A percentile compares a stretch with the other conserved stretches of the same genome.
Conservation (phyloP, 2,888 invertebrate genomes). For the Drosophila putrida region DNA sequence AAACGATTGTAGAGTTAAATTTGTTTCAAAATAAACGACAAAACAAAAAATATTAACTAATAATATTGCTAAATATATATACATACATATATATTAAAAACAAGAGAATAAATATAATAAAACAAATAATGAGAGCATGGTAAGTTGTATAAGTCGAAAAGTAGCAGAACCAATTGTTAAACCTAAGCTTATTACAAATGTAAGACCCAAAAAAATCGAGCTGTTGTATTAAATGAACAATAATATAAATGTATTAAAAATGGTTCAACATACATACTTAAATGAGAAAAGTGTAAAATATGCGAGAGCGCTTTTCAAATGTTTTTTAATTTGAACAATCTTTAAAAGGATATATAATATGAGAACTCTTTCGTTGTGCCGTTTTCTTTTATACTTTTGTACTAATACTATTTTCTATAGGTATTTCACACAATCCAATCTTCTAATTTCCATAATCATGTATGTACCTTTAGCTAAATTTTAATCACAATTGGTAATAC, state of each 20-base stretch:
- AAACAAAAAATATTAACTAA: constrained; percentile 52
- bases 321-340: constrained; percentile 29
- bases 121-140: constrained; percentile 37
- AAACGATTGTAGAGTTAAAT: constrained; percentile 70
- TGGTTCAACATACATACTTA: constrained; percentile 35
- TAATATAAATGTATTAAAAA: constrained; percentile 51
- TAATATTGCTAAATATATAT: constrained; percentile 66
- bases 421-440: constrained; percentile 36
- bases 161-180: constrained; percentile 83
- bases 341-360: constrained; percentile 22
- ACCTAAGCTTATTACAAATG: constrained; percentile 64
- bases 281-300: constrained; percentile 14
- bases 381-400: constrained; percentile 76
- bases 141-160: constrained; percentile 63
- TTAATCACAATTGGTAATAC: constrained; percentile 53
- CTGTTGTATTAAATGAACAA: constrained; percentile 78
- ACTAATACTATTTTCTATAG: constrained; percentile 55
- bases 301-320: constrained; percentile 12
- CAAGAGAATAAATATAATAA: constrained; percentile 19
- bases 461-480: constrained; percentile 64
- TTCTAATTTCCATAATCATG: constrained; percentile 56
- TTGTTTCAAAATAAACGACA: constrained; percentile 66
- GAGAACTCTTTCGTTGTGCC: constrained; percentile 48
- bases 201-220: constrained; percentile 59
- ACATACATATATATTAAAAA: constrained; percentile 37